Base-by-base conservation (phyloP, 2,888 invertebrate genomes). In the Stenodera caucasica region DNA sequence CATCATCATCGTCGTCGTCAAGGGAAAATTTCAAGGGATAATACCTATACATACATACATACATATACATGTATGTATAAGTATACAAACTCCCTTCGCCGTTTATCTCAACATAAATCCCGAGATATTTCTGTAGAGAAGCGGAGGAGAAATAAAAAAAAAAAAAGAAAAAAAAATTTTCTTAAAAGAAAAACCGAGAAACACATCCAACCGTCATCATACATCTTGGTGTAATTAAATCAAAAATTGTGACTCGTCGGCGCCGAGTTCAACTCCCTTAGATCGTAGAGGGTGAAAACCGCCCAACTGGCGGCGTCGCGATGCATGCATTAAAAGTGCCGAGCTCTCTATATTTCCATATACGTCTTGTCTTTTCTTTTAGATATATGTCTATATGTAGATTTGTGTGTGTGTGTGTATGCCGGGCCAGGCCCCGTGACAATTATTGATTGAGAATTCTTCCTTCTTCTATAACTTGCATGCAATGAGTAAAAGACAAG, bases 381-480 rank as follows among this genome's bases (percentile, higher is more conserved):
- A 29, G 14, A 49, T 4, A n/a, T 32, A 49, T n/a, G 26, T 49
- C 7, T 33, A 32, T 33, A 50, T 56, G 30, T n/a, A n/a, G n/a
- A 49, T 32, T 14, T 49, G 49, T 57, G 58, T 57, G 57, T 56
- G 57, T 64, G 64, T 61, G 53, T 63, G 61, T 65, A 57, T 62
- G 59, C 53, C 54, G 55, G 66, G 72, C 71, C 74, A 71, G 71
- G 69, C 72, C 45, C 84, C 85, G 85, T 85, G 85, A 86, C 85
- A 86, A 86, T 86, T 86, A 86, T 86, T 85, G 85, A 86, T 86
- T 86, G 85, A 84, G 84, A 85, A 85, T 85, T 85, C 85, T 85
- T 85, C 84, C 85, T 84, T 77, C 76, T 76, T 77, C 76, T 72
- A 33, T 35, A n/a, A 73, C 77, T 77, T 77, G 75, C 76, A 78